A percentile compares a stretch with the other conserved stretches of the same genome.
These are phyloP conservation scores for Lepidurus apus DNA, from an alignment of 1,140 invertebrate species.

Conservation along the genomic window DNA sequence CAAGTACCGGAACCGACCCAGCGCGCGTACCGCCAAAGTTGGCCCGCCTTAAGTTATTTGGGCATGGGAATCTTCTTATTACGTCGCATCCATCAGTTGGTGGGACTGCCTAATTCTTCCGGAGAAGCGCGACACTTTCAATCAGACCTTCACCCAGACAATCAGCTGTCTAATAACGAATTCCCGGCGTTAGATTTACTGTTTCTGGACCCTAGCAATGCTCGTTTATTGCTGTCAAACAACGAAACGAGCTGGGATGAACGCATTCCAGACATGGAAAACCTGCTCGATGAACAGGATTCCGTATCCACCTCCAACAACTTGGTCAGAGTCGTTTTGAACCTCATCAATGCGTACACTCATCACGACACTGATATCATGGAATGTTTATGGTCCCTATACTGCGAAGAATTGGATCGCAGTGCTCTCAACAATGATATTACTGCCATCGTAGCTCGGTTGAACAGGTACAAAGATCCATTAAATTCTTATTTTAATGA, in stretches of 20 bases:
- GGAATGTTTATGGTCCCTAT: neutral
- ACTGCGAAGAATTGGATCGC: neutral
- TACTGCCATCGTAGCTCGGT: neutral
- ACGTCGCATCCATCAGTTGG: conserved; percentile 13
- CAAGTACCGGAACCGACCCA: conserved; percentile 4
- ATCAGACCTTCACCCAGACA: neutral
- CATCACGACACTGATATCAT: neutral
- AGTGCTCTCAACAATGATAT: neutral
- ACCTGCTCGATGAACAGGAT: neutral
- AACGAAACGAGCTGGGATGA: neutral
- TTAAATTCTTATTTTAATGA: too few species aligned
- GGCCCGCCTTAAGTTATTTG: neutral
- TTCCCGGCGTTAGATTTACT: conserved; percentile 3
- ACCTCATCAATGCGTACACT: neutral
- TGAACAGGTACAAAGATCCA: neutral
- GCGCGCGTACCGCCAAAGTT: neutral
- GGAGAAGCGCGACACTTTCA: neutral
- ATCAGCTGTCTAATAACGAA: neutral
- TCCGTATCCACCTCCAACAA: neutral
- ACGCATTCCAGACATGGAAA: neutral
- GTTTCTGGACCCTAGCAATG: neutral
- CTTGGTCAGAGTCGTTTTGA: neutral
- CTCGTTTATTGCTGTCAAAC: neutral
- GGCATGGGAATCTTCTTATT: conserved; percentile 15
- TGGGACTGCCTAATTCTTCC: neutral